Conservation (phyloP, 2,888 invertebrate species). For the Altica lythri region DNA sequence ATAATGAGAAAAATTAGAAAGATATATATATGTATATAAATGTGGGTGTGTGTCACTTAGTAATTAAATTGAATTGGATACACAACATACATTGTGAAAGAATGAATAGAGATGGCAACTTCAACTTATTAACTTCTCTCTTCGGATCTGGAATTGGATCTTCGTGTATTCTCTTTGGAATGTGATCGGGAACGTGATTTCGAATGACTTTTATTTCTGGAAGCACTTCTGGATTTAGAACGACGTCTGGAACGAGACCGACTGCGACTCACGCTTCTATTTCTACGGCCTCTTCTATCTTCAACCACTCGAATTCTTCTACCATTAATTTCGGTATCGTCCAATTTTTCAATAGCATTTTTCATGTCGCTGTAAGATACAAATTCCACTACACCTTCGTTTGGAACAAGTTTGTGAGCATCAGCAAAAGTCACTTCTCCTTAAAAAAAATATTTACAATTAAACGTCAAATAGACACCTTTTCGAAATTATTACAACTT, state of each 20-base stretch:
- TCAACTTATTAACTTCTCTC: conserved; percentile 29
- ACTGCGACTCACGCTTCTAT: conserved; percentile 34
- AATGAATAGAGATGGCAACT: conserved; percentile 10
- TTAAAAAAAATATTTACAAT: no score
- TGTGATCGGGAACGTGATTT: conserved; percentile 39
- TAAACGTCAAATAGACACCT: no score
- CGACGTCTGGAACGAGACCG: conserved; percentile 35
- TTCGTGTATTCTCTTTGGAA: conserved; percentile 39
- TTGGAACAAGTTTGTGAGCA: conserved; percentile 78
- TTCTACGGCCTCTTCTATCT: conserved; percentile 65
- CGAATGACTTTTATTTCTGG: conserved; percentile 28
- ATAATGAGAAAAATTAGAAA: no score
- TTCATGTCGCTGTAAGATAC: conserved; percentile 90
- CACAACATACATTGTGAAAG: conserved; percentile 24
- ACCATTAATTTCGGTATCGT: conserved; percentile 93
- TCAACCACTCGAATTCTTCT: conserved; percentile 87
- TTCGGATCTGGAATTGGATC: conserved; percentile 34
- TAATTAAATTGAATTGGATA: no score
- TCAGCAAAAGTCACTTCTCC: conserved; percentile 97
- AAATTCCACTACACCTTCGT: conserved; percentile 81
- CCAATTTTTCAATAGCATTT: conserved; percentile 90
- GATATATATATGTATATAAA: no score
- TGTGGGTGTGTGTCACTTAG: no score
- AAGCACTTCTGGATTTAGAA: conserved; percentile 32
- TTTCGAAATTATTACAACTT: no score